phyloP scores from a whole-genome alignment of 2,888 invertebrate species.

The Acanthococcus lagerstroemiae region DNA sequence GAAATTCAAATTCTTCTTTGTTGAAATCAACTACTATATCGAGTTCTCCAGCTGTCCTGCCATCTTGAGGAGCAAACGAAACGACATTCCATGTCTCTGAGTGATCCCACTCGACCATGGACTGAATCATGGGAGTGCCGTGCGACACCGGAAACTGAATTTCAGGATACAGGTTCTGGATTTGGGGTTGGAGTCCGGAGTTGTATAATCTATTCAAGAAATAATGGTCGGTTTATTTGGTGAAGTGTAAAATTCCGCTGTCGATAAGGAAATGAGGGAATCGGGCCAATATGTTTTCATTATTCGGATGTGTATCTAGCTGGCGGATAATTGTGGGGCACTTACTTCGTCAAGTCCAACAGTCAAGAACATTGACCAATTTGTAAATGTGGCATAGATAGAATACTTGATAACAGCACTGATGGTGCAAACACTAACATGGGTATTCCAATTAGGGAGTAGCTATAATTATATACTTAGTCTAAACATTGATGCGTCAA shows the following conservation, averaged over 20 bases:
- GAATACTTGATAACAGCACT: too few species aligned
- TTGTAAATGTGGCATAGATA: too few species aligned
- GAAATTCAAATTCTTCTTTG: slow-evolving; percentile 60
- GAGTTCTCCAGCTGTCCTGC: slow-evolving; percentile 60
- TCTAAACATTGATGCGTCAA: too few species aligned
- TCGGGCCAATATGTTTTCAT: too few species aligned
- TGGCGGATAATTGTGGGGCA: too few species aligned
- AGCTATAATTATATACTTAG: too few species aligned
- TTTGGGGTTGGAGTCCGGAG: slow-evolving; percentile 67
- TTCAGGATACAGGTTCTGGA: slow-evolving; percentile 63
- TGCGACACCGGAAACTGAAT: slow-evolving; percentile 79
- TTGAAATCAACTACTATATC: slow-evolving; percentile 64
- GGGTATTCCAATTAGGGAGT: too few species aligned
- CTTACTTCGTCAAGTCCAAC: too few species aligned
- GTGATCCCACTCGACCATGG: slow-evolving; percentile 89
- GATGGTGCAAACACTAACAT: too few species aligned
- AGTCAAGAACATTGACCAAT: too few species aligned
- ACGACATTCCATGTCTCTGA: slow-evolving; percentile 79
- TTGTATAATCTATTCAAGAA: slow-evolving; percentile 52
- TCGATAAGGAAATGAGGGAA: too few species aligned
- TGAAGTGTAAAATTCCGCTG: not conserved
- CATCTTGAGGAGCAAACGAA: slow-evolving; percentile 51
- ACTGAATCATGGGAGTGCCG: slow-evolving; percentile 82
- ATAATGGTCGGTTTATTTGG: not conserved
- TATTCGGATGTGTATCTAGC: too few species aligned